These are phyloP conservation scores for Brachypodius melanocephalos DNA, from an alignment of 2,113 vertebrate genomes.

Conservation along the genomic window DNA sequence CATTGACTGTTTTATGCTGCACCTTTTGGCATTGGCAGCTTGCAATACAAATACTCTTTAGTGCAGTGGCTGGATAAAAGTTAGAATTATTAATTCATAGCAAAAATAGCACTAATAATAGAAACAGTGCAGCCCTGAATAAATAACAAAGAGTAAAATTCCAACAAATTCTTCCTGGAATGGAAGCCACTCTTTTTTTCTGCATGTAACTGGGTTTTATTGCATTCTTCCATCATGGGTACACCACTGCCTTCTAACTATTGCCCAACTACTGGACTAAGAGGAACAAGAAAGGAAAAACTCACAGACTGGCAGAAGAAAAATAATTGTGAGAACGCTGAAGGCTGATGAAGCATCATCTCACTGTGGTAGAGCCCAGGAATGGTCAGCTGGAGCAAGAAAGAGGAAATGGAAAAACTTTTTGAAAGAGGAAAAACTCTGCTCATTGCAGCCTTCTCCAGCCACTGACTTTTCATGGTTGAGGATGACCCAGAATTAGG, in stretches of 20 bases:
- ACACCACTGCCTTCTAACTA: neutral
- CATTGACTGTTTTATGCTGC: neutral
- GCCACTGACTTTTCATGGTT: accelerated
- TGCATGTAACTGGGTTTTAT: neutral
- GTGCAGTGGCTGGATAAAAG: neutral
- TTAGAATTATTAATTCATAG: neutral
- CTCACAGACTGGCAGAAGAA: neutral
- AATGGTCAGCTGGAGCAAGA: neutral
- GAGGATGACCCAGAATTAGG: neutral
- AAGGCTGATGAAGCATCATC: neutral
- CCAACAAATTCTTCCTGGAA: neutral
- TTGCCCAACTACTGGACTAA: neutral
- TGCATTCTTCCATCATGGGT: neutral
- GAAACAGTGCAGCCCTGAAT: neutral
- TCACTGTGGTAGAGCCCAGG: neutral
- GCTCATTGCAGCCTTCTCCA: neutral
- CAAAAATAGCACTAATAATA: neutral
- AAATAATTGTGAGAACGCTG: neutral
- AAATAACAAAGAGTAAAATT: neutral
- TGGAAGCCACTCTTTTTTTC: neutral
- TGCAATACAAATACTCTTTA: neutral
- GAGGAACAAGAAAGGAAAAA: neutral
- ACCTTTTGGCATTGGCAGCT: neutral
- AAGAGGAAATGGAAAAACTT: neutral
- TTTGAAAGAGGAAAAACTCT: neutral